Base-by-base conservation (phyloP, 2,888 invertebrate species). In the Spisula solida region DNA sequence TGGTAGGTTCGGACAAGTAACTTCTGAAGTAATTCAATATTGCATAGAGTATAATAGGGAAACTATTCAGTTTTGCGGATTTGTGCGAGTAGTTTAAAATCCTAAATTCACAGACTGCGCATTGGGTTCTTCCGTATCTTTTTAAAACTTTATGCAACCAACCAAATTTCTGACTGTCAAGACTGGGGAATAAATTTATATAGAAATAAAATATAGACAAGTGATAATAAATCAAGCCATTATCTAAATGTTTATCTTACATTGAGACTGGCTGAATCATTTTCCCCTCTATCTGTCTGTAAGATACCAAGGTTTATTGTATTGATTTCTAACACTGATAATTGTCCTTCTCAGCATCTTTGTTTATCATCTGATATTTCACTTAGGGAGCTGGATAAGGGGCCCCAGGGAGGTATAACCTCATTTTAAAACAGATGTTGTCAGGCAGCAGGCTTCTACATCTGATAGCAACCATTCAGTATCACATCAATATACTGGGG, bases 251-350 rank as follows among this genome's bases (percentile, higher is more conserved):
- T 66, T 10, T 0, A 66, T 66, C 60, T 25, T 6, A 66, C 25
- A 6, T n/a, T 25, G 60, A 66, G 60, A 12, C 2, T n/a, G 10
- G 25, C 60, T 25, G 60, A 66, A n/a, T 66, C 1, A 12, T 66
- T 25, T n/a, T n/a, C n/a, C n/a, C 60, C n/a, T 6, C 12, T 66
- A 25, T 25, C 25, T 25, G 10, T n/a, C n/a, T 25, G 10, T 12
- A 25, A 66, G 56, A 66, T 66, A 66, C 25, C 60, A 66, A 25
- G 60, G 60, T n/a, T 66, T 25, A 66, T 25, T 10, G 18, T 25
- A 66, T 66, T 66, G 60, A 66, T 66, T 66, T 66, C 60, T 66
- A 25, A 25, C 60, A 25, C 60, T 66, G 60, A 66, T 66, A 66
- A 18, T n/a, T 60, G 25, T 60, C 14, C 14, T 14, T 20, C 55